Evolutionary conservation across 2,113 vertebrate species (phyloP), one percentile per base, ranked within the genome.

Genomic region (Pterocles burchelli): DNA sequence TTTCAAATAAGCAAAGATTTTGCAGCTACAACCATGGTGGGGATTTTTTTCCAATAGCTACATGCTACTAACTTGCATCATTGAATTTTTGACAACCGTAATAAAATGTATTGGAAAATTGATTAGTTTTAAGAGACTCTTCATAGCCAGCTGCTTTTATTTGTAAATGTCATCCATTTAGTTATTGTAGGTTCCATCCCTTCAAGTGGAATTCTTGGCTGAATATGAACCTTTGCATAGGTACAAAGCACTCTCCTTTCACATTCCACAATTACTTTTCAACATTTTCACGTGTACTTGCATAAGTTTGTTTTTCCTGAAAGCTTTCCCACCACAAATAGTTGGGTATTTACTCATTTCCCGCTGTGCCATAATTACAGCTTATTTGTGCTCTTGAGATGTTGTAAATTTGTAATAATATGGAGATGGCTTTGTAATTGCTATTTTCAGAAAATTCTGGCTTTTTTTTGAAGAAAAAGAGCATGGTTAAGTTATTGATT

Each of bases 41-140:
- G 13, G 62, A 85, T 51, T 38, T 25, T 58, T 45, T 85, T 96
- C 84, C 70, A 43, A 89, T 81, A 96, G 75, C 79, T 95, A 80
- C 81, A 93, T 93, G 80, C 67, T 95, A 62, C 83, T 97, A 97
- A 97, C 96, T 89, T 96, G 86, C 89, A 96, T 97, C 93, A 97
- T 24, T 92, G 89, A 70, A 67, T 93, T 96, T 97, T 96, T 97
- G 96, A 96, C 93, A 97, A 93, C 87, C 96, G 45, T 96, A 94
- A 94, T 97, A 98, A 98, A 97, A 93, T 79, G 57, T 97, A 97
- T 96, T 95, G 92, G 93, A 98, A 97, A 97, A 89, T 94, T 97
- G 96, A 98, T 97, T 98, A 97, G 93, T 97, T 97, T 91, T 93
- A 95, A 96, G 88, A 80, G 78, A 96, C 88, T 97, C 90, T 74